Evolutionary conservation across 2,888 invertebrate genomes (phyloP).

Genomic region (Agrilus cyanescens): DNA sequence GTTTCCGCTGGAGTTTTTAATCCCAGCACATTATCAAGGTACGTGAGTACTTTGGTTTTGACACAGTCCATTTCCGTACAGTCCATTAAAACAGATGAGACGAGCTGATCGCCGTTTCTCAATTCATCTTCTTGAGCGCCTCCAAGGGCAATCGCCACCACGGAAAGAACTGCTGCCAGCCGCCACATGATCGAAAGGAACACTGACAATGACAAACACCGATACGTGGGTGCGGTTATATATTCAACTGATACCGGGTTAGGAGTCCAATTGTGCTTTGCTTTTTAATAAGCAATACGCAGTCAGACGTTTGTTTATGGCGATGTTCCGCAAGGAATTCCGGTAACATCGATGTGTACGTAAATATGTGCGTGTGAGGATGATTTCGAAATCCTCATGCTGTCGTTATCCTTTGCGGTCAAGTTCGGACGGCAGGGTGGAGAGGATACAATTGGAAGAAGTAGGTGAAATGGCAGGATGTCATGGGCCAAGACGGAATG

Average conservation of each 20-base stretch:
- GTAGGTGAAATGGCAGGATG: no score
- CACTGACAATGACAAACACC: slow-evolving; percentile 22
- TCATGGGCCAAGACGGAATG: no score
- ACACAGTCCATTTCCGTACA: slow-evolving; percentile 65
- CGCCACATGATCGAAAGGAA: slow-evolving; percentile 27
- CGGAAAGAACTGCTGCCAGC: slow-evolving; percentile 37
- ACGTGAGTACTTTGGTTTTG: slow-evolving; percentile 64
- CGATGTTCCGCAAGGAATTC: slow-evolving; percentile 21
- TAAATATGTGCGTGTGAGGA: slow-evolving; percentile 7
- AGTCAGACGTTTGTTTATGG: slow-evolving; percentile 24
- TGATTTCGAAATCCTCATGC: slow-evolving; percentile 3
- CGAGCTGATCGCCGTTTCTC: slow-evolving; percentile 53
- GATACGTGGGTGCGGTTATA: slow-evolving; percentile 52
- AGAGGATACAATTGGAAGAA: slow-evolving; percentile 6
- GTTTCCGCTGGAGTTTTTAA: slow-evolving; percentile 31
- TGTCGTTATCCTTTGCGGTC: slow-evolving; percentile 1
- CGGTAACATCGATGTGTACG: slow-evolving; percentile 13
- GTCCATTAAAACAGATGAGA: slow-evolving; percentile 58
- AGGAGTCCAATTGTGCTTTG: slow-evolving; percentile 34
- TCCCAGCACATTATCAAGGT: slow-evolving; percentile 42
- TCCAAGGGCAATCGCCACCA: slow-evolving; percentile 38
- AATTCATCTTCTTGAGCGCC: slow-evolving; percentile 42
- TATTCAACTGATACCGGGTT: slow-evolving; percentile 43
- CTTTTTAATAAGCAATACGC: slow-evolving; percentile 28
- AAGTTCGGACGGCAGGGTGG: slow-evolving; percentile 1